These are phyloP conservation scores for Oscarella lobularis DNA, from an alignment of 37 sponge, comb jelly and placozoan species.

Conservation along the genomic window DNA sequence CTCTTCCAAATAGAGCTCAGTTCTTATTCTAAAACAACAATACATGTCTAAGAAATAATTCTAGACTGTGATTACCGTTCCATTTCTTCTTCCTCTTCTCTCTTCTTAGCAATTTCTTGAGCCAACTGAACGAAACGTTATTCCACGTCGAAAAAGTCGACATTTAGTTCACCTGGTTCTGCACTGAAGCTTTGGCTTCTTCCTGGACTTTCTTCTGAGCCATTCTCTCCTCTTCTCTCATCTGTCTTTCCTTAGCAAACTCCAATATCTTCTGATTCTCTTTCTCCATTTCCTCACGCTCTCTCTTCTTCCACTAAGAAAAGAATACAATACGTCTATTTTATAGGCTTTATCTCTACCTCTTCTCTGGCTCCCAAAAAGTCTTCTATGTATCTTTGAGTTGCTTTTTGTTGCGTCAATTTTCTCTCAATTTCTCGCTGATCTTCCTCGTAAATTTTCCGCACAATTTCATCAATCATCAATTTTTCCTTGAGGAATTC, in stretches of 20 bases:
- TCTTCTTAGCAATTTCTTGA: conserved; percentile 24
- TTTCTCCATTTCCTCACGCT: conserved; percentile 78
- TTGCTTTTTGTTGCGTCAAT: conserved; percentile 79
- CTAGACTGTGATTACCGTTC: conserved; percentile 34
- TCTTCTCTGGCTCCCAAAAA: conserved; percentile 73
- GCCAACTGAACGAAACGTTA: conserved; percentile 17
- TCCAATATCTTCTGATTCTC: conserved; percentile 83
- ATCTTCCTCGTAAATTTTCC: conserved; percentile 96
- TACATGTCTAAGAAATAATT: not conserved
- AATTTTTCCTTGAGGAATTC: conserved; percentile 97
- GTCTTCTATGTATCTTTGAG: conserved; percentile 68
- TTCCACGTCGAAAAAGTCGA: too few relatives aligned
- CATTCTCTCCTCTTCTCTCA: conserved; percentile 63
- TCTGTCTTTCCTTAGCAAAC: conserved; percentile 75
- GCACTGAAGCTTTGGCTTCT: conserved; percentile 52
- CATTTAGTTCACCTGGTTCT: conserved; percentile 23
- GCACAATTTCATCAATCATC: conserved; percentile 99
- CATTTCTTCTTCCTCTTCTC: conserved; percentile 58
- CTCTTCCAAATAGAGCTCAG: conserved; percentile 84
- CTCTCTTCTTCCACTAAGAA: conserved; percentile 72
- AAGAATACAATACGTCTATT: not conserved
- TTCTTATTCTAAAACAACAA: conserved; percentile 53
- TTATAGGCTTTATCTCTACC: too few relatives aligned
- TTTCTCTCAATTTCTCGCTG: conserved; percentile 51
- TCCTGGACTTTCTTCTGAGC: conserved; percentile 40